These are phyloP conservation scores for Fregetta grallaria DNA, from an alignment of 2,113 vertebrate genomes.

Conservation along the genomic window DNA sequence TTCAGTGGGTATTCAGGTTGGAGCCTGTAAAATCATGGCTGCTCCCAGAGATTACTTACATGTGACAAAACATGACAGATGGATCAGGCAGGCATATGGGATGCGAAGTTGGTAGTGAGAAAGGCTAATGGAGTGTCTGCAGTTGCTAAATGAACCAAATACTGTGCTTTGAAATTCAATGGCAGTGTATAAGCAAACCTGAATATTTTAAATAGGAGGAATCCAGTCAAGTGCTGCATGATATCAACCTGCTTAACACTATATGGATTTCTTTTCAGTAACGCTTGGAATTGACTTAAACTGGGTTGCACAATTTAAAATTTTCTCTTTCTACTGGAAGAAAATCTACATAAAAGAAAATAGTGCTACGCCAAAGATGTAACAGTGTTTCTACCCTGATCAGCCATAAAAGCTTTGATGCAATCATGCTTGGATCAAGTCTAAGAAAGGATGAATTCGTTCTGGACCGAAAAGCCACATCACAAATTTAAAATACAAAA, in stretches of 20 bases:
- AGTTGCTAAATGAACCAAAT: constrained; percentile 61
- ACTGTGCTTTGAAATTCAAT: constrained; percentile 17
- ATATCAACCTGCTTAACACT: not conserved
- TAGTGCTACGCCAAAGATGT: not conserved
- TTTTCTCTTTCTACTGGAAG: not conserved
- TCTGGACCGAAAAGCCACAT: not conserved
- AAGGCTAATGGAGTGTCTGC: constrained; percentile 58
- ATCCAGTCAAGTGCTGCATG: not conserved
- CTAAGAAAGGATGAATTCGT: not conserved
- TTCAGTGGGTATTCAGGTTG: constrained; percentile 46
- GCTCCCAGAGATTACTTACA: not conserved
- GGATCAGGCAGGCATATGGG: constrained; percentile 50
- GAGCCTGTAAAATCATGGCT: constrained; percentile 23
- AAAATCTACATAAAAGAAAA: not conserved
- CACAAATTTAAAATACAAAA: not conserved
- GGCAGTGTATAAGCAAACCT: not conserved
- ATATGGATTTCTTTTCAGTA: not conserved
- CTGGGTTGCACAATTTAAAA: not conserved
- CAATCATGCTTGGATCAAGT: not conserved
- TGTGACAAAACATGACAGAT: constrained; percentile 44
- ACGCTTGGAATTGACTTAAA: not conserved
- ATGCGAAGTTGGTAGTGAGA: not conserved
- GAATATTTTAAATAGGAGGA: constrained; percentile 14
- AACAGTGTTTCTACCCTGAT: not conserved
- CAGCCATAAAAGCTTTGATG: not conserved